These are phyloP conservation scores for Heliothis subflexa DNA, from an alignment of 1,140 invertebrate species.

Conservation along the genomic window DNA sequence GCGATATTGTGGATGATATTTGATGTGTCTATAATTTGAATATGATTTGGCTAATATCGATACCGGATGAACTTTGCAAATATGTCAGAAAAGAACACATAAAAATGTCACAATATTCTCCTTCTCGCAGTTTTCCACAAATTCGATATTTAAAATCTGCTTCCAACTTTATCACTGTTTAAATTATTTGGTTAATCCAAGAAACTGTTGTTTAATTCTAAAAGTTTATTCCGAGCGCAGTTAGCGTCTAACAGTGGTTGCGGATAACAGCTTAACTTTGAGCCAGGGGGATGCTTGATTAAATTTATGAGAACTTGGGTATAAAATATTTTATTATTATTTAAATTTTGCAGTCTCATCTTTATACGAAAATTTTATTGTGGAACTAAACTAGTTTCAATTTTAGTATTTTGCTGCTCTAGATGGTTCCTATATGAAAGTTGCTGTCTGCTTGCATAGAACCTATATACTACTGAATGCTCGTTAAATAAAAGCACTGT, in stretches of 20 bases:
- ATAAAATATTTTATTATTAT: not conserved
- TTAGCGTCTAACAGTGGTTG: not conserved
- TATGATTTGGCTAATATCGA: not conserved
- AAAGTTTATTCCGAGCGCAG: constrained; percentile 20
- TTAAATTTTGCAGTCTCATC: not conserved
- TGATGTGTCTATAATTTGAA: constrained; percentile 22
- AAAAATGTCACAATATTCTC: too few relatives aligned
- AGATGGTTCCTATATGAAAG: too few relatives aligned
- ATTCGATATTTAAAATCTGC: too few relatives aligned
- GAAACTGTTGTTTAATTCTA: constrained; percentile 1
- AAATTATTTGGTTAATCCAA: not conserved
- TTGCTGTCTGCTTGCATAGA: too few relatives aligned
- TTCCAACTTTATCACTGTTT: too few relatives aligned
- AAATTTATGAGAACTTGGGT: not conserved
- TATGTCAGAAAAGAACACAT: too few relatives aligned
- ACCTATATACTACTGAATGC: too few relatives aligned
- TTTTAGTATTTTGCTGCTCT: too few relatives aligned
- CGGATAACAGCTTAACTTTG: constrained; percentile 2
- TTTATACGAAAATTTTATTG: not conserved
- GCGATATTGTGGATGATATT: constrained; percentile 11
- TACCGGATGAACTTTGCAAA: not conserved
- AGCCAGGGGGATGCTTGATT: not conserved
- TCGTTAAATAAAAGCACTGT: too few relatives aligned
- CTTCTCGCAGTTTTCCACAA: too few relatives aligned
- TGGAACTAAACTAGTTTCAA: not conserved